phyloP scores from a whole-genome alignment of 2,113 vertebrate species.

The Scopus umbretta region DNA sequence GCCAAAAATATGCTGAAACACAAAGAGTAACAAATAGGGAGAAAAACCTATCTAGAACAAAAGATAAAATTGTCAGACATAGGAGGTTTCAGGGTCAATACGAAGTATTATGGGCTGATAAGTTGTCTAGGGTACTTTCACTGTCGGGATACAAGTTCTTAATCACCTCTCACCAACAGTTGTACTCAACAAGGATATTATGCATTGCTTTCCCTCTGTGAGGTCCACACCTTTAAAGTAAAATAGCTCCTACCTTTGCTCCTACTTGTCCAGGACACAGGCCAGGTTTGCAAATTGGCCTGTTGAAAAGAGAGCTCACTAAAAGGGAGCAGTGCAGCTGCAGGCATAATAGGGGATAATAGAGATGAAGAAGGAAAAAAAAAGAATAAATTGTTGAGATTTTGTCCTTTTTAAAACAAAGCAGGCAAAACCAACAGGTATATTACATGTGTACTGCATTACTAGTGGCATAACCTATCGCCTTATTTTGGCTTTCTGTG shows the following conservation, averaged over 20 bases:
- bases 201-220: neutral
- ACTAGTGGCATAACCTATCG: conserved; percentile 29
- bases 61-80: neutral
- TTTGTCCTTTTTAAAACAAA: conserved; percentile 43
- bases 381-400: conserved; percentile 5
- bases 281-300: conserved; percentile 29
- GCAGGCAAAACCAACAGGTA: conserved; percentile 16
- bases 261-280: neutral
- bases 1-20: neutral
- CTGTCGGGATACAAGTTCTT: neutral
- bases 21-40: neutral
- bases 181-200: neutral
- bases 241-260: neutral
- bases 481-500: conserved; percentile 63
- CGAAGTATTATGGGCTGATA: neutral
- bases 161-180: neutral
- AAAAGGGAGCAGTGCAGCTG: conserved; percentile 30
- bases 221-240: neutral
- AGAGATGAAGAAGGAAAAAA: conserved; percentile 18
- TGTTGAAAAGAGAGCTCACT: conserved; percentile 32
- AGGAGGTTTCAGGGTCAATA: neutral
- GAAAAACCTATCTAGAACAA: neutral
- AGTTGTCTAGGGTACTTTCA: neutral
- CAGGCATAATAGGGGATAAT: conserved; percentile 33
- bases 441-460: neutral